Percentiles rank a stretch among this genome's conserved stretches.
phyloP scores from a whole-genome alignment of 1,140 invertebrate species.

The Drosophila kikkawai region DNA sequence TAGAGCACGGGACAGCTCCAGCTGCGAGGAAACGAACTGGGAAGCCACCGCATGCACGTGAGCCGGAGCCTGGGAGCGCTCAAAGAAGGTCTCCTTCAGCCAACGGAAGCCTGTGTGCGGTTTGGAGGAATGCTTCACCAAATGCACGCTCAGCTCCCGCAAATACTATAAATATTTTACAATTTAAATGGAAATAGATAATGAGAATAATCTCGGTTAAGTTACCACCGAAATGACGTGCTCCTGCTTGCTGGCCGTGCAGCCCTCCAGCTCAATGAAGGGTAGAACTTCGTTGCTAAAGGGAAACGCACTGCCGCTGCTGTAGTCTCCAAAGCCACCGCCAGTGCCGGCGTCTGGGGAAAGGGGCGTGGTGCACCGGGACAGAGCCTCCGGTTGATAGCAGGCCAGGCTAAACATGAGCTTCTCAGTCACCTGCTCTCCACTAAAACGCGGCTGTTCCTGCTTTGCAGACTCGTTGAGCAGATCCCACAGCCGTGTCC shows the following conservation, averaged over 20 bases:
- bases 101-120: constrained; percentile 84
- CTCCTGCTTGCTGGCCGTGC: constrained; percentile 94
- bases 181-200: too few relatives aligned
- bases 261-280: constrained; percentile 93
- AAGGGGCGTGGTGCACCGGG: constrained; percentile 92
- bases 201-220: background rate
- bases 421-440: constrained; percentile 90
- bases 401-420: constrained; percentile 91
- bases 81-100: constrained; percentile 85
- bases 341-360: constrained; percentile 88
- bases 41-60: constrained; percentile 93
- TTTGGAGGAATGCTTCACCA: constrained; percentile 89
- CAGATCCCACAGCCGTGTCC: constrained; percentile 92
- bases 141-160: constrained; percentile 92
- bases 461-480: constrained; percentile 86
- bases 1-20: constrained; percentile 91
- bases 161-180: constrained; percentile 87
- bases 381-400: constrained; percentile 94
- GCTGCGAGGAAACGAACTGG: constrained; percentile 91
- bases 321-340: constrained; percentile 85
- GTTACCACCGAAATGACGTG: constrained; percentile 93
- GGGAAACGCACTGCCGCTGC: constrained; percentile 79
- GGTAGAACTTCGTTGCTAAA: constrained; percentile 88
- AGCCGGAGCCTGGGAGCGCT: constrained; percentile 87
- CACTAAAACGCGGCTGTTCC: constrained; percentile 88